Percentiles rank a stretch among this genome's conserved stretches.
Conservation (phyloP, 2,113 vertebrate genomes). For the Atherinomorus stipes region DNA sequence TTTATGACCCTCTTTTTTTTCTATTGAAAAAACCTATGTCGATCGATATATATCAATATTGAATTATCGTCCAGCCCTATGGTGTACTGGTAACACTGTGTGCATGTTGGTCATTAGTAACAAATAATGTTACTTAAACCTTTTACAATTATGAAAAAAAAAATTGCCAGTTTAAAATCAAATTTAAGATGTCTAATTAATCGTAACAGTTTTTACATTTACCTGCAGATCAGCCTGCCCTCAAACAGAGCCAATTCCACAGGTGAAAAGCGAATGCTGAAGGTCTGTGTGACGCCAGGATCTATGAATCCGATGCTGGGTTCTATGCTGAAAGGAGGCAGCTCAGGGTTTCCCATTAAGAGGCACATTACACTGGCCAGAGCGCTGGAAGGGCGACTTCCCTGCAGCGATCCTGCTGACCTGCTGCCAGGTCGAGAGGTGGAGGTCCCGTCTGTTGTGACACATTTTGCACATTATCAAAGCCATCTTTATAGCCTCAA, state of each 20-base stretch:
- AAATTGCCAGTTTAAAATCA: too few relatives aligned
- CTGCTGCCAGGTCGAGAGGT: conserved; percentile 46
- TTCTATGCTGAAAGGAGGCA: conserved; percentile 81
- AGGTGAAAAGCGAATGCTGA: conserved; percentile 86
- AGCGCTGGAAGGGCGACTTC: conserved; percentile 42
- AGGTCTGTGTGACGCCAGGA: conserved; percentile 76
- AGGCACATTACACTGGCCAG: conserved; percentile 57
- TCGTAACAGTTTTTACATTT: background rate
- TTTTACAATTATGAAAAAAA: too few relatives aligned
- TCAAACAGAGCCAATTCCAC: conserved; percentile 81
- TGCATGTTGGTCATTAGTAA: too few relatives aligned
- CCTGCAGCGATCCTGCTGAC: background rate
- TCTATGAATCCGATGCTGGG: conserved; percentile 80
- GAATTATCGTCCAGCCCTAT: too few relatives aligned
- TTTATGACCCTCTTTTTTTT: too few relatives aligned
- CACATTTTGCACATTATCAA: background rate
- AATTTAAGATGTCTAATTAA: too few relatives aligned
- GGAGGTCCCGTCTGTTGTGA: conserved; percentile 26
- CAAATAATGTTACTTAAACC: too few relatives aligned
- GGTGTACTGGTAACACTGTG: too few relatives aligned
- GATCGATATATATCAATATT: too few relatives aligned
- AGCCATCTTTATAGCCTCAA: background rate
- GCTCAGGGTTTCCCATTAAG: background rate
- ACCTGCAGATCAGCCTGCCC: conserved; percentile 89
- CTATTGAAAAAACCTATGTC: too few relatives aligned